Evolutionary conservation across 2,113 vertebrate genomes (phyloP), one percentile per base, ranked within the genome.

Genomic region (Phylloscopus whistleri): DNA sequence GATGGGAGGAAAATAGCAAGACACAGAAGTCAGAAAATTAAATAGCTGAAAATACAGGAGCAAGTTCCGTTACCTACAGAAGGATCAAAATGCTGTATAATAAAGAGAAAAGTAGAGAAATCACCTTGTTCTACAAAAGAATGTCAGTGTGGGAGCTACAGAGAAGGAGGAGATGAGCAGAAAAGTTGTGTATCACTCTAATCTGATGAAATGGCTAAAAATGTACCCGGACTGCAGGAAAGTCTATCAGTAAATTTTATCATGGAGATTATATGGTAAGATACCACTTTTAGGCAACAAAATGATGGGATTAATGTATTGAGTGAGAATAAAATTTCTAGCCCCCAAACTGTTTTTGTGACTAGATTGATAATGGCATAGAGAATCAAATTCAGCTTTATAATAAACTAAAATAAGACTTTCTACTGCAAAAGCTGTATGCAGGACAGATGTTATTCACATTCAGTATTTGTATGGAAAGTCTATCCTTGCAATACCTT

Each of bases 191-290:
- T 69, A 84, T 92, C 62, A 39, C 20, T 77, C 59, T 77, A 53
- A 87, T 89, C 78, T 67, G 78, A 87, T 67, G 55, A 92, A 95
- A 94, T 84, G 69, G 41, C 64, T 90, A 81, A 92, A 94, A 95
- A 90, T 75, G 77, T 75, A 85, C 75, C 51, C n/a, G 82, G 84
- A 30, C 51, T 89, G n/a, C 68, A 26, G 81, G 64, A n/a, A 89
- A 75, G 39, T 72, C 69, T 92, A 67, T 70, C 44, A 86, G 31
- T 74, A 67, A 83, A 88, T 86, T 92, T 86, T 93, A 31, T 93
- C 41, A 22, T 43, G 68, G 63, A 86, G 81, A 85, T 95, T 83
- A 43, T 69, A 53, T 78, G 66, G 73, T 41, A 84, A 75, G 37
- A 74, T 92, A 72, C 73, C 58, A 75, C 44, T 92, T 84, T 44